Percentiles rank a stretch among this genome's conserved stretches.
Evolutionary conservation across 2,888 invertebrate genomes (phyloP).

Genomic region (Spialia ferax): DNA sequence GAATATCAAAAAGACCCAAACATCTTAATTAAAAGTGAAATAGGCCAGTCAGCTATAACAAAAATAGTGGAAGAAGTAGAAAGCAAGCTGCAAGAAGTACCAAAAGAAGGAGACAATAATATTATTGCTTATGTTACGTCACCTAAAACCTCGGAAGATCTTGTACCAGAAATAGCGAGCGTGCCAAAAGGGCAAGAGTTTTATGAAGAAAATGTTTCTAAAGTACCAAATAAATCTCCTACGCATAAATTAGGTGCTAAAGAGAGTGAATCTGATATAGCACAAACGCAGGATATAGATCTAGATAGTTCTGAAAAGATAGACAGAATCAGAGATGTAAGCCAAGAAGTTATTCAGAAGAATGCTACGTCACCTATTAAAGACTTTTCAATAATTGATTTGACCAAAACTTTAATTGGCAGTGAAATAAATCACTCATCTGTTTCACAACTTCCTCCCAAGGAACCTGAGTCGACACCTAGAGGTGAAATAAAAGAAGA

Average conservation of each 20-base stretch:
- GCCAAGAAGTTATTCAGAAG: not conserved
- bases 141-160: too few relatives aligned
- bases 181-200: not conserved
- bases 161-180: too few relatives aligned
- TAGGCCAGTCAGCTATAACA: not conserved
- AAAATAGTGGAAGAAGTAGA: not conserved
- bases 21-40: not conserved
- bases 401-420: conserved; percentile 55
- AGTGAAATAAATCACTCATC: conserved; percentile 58
- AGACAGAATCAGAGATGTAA: not conserved
- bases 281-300: too few relatives aligned
- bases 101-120: not conserved
- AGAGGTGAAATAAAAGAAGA: not conserved
- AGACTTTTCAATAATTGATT: conserved; percentile 46
- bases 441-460: conserved; percentile 42
- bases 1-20: not conserved
- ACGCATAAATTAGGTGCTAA: conserved; percentile 87
- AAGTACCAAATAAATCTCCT: conserved; percentile 88
- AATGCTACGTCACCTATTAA: conserved; percentile 3
- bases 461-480: not conserved
- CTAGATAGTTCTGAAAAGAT: not conserved
- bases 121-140: conserved; percentile 17
- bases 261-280: not conserved
- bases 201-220: not conserved
- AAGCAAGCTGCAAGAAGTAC: not conserved